These are phyloP conservation scores for Tanypteryx hageni DNA, from an alignment of 2,888 invertebrate genomes.

Conservation along the genomic window DNA sequence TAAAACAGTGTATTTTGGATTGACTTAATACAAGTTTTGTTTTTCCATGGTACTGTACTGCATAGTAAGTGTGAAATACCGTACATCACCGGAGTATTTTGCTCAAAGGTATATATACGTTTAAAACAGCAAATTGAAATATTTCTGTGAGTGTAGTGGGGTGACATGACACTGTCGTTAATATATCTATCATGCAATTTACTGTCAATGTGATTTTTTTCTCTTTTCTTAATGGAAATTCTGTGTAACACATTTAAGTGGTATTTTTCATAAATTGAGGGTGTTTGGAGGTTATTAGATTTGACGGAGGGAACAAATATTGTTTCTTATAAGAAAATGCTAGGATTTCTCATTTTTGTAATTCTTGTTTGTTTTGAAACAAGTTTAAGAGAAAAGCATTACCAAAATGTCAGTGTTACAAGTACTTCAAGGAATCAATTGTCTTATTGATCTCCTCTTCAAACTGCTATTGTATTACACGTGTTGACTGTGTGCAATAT, in stretches of 20 bases:
- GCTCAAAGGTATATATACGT: conserved; percentile 68
- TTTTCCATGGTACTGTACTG: conserved; percentile 47
- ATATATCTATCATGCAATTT: conserved; percentile 45
- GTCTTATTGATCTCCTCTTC: conserved; percentile 55
- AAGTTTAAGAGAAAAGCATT: conserved; percentile 60
- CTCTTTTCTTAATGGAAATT: conserved; percentile 34
- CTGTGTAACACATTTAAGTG: conserved; percentile 54
- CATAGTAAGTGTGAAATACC: conserved; percentile 51
- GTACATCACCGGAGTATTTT: conserved; percentile 66
- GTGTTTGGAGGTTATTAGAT: conserved; percentile 48
- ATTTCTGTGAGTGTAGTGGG: conserved; percentile 44
- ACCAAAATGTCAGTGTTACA: conserved; percentile 60
- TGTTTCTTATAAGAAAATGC: conserved; percentile 61
- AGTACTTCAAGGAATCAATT: conserved; percentile 64
- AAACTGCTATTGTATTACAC: conserved; percentile 61
- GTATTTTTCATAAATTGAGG: conserved; percentile 56
- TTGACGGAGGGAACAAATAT: conserved; percentile 54
- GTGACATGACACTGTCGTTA: conserved; percentile 31
- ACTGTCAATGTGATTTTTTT: conserved; percentile 56
- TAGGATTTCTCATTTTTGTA: conserved; percentile 62
- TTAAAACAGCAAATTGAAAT: conserved; percentile 64
- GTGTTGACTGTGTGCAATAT: conserved; percentile 61
- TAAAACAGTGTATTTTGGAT: conserved; percentile 9
- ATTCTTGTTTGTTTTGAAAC: conserved; percentile 62
- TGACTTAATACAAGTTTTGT: not conserved